Percentiles rank a stretch among this genome's conserved stretches.
phyloP scores from a whole-genome alignment of 2,888 invertebrate genomes.

The Pocota personata region DNA sequence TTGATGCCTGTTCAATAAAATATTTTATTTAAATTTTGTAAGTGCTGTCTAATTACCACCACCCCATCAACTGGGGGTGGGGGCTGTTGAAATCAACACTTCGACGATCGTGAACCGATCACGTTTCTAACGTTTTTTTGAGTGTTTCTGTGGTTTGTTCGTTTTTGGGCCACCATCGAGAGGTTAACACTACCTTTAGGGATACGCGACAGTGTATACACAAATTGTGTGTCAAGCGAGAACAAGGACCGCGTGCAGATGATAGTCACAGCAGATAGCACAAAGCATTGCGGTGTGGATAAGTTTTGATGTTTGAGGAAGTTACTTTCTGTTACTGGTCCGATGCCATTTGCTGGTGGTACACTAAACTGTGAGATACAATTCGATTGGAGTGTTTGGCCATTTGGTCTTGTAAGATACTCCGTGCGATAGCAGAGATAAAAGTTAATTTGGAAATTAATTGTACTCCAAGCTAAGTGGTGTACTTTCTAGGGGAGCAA shows the following conservation, averaged over 20 bases:
- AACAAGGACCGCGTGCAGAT: conserved; percentile 73
- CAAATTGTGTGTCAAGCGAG: conserved; percentile 68
- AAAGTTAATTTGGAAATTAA: conserved; percentile 73
- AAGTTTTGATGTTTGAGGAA: conserved; percentile 58
- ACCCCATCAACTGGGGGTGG: conserved; percentile 35
- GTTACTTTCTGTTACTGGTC: conserved; percentile 39
- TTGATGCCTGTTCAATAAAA: conserved; percentile 59
- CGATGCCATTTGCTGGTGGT: conserved; percentile 11
- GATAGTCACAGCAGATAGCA: conserved; percentile 61
- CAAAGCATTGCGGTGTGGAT: conserved; percentile 35
- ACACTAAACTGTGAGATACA: conserved; percentile 62
- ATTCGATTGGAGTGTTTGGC: conserved; percentile 56
- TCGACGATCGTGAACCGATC: conserved; percentile 64
- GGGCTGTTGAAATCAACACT: conserved; percentile 58
- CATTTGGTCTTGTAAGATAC: conserved; percentile 66
- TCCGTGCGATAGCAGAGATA: conserved; percentile 67
- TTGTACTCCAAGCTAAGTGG: conserved; percentile 47
- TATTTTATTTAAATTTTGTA: conserved; percentile 73
- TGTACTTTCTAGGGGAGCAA: conserved; percentile 48
- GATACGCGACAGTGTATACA: conserved; percentile 65
- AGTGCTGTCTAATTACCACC: conserved; percentile 69
- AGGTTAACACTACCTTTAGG: conserved; percentile 73
- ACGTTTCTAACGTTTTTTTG: conserved; percentile 57
- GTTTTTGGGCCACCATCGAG: conserved; percentile 61
- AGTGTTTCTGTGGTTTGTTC: conserved; percentile 45